Evolutionary conservation across 1,140 invertebrate genomes (phyloP), one percentile per base, ranked within the genome.

Genomic region (Dendrolimus punctatus): DNA sequence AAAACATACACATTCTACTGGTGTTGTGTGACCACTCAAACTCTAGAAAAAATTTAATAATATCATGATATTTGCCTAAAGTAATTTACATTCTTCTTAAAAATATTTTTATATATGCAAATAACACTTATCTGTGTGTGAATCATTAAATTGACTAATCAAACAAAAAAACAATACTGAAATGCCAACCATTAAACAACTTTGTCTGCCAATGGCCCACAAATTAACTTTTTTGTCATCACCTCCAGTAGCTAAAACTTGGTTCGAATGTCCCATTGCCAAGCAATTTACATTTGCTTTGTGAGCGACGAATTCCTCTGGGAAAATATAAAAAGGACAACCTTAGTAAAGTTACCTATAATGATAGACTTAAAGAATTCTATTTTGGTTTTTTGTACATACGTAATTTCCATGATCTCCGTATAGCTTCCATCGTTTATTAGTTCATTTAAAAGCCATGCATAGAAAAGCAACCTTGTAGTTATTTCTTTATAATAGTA

Each of bases 181-280:
- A 42, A 46, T 49, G 52, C 55, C 41, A 41, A 97, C 96, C 96
- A 99, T 95, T 74, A 99, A 95, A 88, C 96, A 98, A 73, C 95
- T 95, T 66, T 95, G 93, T 76, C 98, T 96, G 23, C 97, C 97
- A 59, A 99, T 94, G 4, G 96, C 96, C 97, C 97, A 99, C 60
- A 99, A 83, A 79, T 99, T 99, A 46, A 99, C 97, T 88, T 98
- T 98, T 81, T 96, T 96, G 87, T 99, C 98, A 82, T 98, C 96
- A 61, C 98, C 97, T 49, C 97, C 98, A 64, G 97, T 99, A 46
- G 96, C 98, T 78, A 99, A 91, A 48, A 99, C 97, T 70, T 88
- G 87, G 58, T 87, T 87, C 42, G 95, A 97, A 64, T 88, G 87
- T 46, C 97, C 96, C 80, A 98, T 89, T 36, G 95, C 93, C 63